phyloP scores from a whole-genome alignment of 2,797 vertebrate species.

The Anguilla anguilla region DNA sequence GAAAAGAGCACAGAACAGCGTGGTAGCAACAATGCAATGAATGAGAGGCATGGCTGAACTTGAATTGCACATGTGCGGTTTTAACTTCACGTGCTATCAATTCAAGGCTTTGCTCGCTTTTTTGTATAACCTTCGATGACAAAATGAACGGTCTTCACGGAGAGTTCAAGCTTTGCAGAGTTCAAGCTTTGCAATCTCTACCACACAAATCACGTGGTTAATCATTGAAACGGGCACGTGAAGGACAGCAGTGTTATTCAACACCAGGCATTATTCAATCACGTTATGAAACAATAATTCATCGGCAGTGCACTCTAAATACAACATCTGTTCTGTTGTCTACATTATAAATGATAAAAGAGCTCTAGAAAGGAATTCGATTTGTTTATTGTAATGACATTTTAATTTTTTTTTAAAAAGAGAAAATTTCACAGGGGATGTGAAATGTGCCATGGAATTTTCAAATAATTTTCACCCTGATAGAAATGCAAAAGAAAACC shows the following conservation, averaged over 20 bases:
- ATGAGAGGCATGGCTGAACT: neutral
- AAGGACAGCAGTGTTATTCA: neutral
- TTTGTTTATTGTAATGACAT: neutral
- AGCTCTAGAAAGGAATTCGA: neutral
- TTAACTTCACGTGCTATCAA: neutral
- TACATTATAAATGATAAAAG: neutral
- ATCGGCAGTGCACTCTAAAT: neutral
- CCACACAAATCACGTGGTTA: slow-evolving; percentile 3
- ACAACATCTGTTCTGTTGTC: neutral
- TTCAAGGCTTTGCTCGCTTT: neutral
- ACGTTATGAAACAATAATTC: neutral
- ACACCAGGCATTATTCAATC: neutral
- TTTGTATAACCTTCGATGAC: neutral
- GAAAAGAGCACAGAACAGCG: neutral
- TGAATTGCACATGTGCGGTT: neutral
- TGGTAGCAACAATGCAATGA: neutral
- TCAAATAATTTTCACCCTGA: too few relatives aligned
- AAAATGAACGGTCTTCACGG: neutral
- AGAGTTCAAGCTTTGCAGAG: neutral
- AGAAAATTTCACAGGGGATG: too few relatives aligned
- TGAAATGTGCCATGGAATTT: neutral
- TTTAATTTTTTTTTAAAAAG: neutral
- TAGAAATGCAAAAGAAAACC: neutral
- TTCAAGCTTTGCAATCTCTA: neutral
- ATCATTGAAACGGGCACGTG: neutral